Base-by-base conservation (phyloP, 2,888 invertebrate genomes). In the Microctonus brassicae region DNA sequence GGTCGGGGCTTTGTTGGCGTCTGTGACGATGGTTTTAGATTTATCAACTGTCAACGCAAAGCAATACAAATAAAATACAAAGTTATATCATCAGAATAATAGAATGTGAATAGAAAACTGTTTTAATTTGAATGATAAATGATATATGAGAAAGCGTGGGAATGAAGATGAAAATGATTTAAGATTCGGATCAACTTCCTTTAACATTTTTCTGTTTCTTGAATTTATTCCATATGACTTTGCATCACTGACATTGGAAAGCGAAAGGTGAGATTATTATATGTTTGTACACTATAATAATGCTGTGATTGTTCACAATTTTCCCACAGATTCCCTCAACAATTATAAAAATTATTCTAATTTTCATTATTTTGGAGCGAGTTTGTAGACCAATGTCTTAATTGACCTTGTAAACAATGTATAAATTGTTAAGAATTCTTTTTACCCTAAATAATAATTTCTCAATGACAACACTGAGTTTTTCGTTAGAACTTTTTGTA, bases 21-120 rank as follows among this genome's bases (percentile, higher is more conserved):
- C 79, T 90, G 90, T 5, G 92, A 91, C 69, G 92, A 92, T n/a
- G 94, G 93, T 76, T 92, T 92, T 75, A 95, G 89, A 84, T 95
- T 95, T 64, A 95, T 93, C 36, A 89, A 81, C 88, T 89, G 76
- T 33, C 74, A 74, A 34, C 24, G 67, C 47, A 61, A 61, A 22
- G 33, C 42, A 13, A 34, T 47, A n/a, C 9, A 47, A 7, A 47
- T n/a, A 17, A 20, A 20, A 36, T 65, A 20, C 33, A 58, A 70
- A 11, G 4, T 9, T 61, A 24, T 52, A 29, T 4, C 42, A 52
- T 42, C 61, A 34, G 26, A 36, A 69, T 29, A 29, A 29, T 29
- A 5, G 3, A 29, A 29, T 29, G 29, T 29, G 7, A 29, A 29
- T 5, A 26, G 22, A 24, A 33, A 62, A 52, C 24, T 20, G 29